These are phyloP conservation scores for Halcyon malimbica DNA, from an alignment of 2,113 vertebrate genomes.

Conservation along the genomic window DNA sequence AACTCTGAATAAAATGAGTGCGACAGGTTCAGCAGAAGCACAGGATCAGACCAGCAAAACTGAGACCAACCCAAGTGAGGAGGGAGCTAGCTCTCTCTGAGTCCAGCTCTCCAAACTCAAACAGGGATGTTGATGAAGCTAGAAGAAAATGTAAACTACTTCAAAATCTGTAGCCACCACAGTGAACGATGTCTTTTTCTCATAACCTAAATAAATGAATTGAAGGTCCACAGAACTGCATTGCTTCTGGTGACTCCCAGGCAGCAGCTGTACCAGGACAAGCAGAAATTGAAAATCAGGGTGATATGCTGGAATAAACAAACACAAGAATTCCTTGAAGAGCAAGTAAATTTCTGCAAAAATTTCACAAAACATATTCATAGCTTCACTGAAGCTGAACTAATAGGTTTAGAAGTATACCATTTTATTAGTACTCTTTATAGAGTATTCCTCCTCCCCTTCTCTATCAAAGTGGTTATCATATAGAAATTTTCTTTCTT, in stretches of 20 bases:
- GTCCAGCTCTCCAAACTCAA: not conserved
- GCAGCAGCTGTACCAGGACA: not conserved
- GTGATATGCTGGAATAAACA: not conserved
- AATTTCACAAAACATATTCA: not conserved
- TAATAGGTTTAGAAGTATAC: constrained; percentile 5
- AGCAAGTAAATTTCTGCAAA: not conserved
- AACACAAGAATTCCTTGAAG: not conserved
- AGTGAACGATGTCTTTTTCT: not conserved
- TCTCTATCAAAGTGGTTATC: not conserved
- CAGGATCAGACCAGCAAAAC: not conserved
- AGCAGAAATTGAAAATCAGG: not conserved
- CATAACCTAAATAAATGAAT: not conserved
- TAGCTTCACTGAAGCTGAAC: constrained; percentile 32
- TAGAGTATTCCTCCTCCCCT: not conserved
- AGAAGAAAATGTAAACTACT: not conserved
- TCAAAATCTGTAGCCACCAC: not conserved
- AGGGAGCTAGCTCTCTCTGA: not conserved
- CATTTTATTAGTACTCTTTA: not conserved
- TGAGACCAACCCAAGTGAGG: not conserved
- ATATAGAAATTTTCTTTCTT: not conserved
- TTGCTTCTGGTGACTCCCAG: not conserved
- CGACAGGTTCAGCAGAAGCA: not conserved
- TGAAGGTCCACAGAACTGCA: not conserved
- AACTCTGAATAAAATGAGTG: not conserved
- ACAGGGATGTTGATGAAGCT: not conserved